These are phyloP conservation scores for Monochamus alternatus DNA, from an alignment of 2,888 invertebrate genomes.

Conservation along the genomic window DNA sequence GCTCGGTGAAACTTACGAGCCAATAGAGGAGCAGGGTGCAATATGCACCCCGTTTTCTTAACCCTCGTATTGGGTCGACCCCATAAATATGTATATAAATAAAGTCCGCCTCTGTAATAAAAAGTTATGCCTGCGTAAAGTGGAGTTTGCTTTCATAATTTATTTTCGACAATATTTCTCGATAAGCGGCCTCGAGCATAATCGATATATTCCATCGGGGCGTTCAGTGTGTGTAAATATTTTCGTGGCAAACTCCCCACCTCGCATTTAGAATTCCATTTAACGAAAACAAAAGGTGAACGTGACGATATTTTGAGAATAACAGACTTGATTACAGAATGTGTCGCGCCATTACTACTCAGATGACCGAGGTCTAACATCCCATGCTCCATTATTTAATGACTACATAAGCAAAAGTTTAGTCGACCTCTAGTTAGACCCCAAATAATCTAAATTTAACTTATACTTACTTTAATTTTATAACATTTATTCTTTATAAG, in stretches of 20 bases:
- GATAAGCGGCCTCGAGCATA: not conserved
- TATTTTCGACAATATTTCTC: conserved; percentile 1
- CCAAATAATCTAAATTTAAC: too few relatives aligned
- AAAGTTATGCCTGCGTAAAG: not conserved
- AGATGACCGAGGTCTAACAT: too few relatives aligned
- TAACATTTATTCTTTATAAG: too few relatives aligned
- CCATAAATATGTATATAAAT: not conserved
- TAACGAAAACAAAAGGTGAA: too few relatives aligned
- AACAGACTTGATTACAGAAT: too few relatives aligned
- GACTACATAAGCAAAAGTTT: too few relatives aligned
- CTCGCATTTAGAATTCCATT: too few relatives aligned
- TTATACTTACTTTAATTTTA: too few relatives aligned
- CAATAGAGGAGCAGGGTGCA: not conserved
- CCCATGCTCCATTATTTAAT: too few relatives aligned
- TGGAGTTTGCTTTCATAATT: conserved; percentile 4
- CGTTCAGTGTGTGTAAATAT: not conserved
- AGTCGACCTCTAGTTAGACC: too few relatives aligned
- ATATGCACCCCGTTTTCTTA: conserved; percentile 1
- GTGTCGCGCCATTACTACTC: too few relatives aligned
- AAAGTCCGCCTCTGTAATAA: conserved; percentile 4
- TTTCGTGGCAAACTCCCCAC: not conserved
- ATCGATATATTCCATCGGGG: not conserved
- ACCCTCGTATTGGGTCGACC: not conserved
- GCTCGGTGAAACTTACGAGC: not conserved
- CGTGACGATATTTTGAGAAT: too few relatives aligned